Evolutionary conservation across 2,113 vertebrate genomes (phyloP).

Genomic region (Anoura caudifer): DNA sequence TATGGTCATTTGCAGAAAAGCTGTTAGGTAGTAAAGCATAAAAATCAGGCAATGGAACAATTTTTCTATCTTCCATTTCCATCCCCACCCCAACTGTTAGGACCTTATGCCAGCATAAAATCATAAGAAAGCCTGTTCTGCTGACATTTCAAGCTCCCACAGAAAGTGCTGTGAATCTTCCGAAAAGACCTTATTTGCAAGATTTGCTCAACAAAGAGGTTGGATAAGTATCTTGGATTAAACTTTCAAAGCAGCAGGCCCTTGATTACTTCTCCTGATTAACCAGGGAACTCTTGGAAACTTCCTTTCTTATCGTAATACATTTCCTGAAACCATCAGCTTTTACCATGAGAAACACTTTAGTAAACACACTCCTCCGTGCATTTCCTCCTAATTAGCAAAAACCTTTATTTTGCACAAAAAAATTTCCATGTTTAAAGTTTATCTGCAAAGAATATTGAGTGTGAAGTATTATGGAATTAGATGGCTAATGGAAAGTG

Average conservation of each 20-base stretch:
- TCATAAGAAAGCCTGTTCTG: conserved; percentile 20
- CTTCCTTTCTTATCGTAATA: conserved; percentile 37
- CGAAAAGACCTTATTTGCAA: conserved; percentile 54
- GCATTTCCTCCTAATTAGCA: conserved; percentile 48
- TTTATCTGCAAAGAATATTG: conserved; percentile 57
- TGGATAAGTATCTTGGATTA: conserved; percentile 68
- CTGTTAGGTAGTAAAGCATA: neutral
- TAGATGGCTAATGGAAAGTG: conserved; percentile 54
- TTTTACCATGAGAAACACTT: conserved; percentile 35
- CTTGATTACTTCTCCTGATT: conserved; percentile 48
- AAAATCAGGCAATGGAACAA: neutral
- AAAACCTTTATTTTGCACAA: conserved; percentile 46
- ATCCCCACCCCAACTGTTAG: conserved; percentile 15
- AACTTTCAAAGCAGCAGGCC: conserved; percentile 55
- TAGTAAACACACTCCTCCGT: conserved; percentile 26
- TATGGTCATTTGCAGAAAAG: neutral
- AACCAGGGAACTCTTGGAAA: conserved; percentile 53
- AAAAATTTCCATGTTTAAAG: conserved; percentile 40
- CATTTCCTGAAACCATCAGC: neutral
- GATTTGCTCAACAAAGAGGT: conserved; percentile 61
- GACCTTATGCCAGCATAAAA: neutral
- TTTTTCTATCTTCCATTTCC: conserved; percentile 1
- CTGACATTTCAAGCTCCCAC: conserved; percentile 60
- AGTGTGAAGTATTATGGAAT: conserved; percentile 56
- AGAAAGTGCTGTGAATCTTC: conserved; percentile 35